These are phyloP conservation scores for Drosophila bipectinata DNA, from an alignment of 1,140 invertebrate genomes.

Conservation along the genomic window DNA sequence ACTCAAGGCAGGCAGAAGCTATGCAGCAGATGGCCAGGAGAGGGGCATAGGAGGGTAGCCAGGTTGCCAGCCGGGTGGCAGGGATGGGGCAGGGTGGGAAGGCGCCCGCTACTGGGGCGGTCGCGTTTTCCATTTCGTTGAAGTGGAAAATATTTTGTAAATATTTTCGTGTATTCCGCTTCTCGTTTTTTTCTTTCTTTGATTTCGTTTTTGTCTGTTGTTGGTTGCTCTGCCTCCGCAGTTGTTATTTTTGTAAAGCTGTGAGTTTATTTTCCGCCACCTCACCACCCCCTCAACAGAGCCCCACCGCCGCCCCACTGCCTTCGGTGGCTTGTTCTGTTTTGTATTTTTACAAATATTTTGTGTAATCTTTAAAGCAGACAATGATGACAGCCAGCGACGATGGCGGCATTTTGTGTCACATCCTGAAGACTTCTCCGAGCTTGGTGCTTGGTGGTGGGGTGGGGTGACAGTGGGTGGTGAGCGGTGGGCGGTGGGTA, in stretches of 20 bases:
- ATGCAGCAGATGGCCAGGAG: constrained; percentile 21
- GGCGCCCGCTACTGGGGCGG: constrained; percentile 66
- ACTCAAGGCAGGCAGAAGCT: constrained; percentile 56
- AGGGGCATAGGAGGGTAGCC: background rate
- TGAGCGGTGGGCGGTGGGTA: constrained; percentile 17
- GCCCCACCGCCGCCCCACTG: background rate
- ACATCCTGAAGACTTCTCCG: constrained; percentile 73
- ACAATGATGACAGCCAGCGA: constrained; percentile 79
- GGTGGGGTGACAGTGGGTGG: background rate
- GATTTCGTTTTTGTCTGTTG: constrained; percentile 49
- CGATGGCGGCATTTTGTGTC: constrained; percentile 82
- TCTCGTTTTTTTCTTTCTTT: constrained; percentile 55
- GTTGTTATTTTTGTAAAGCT: constrained; percentile 82
- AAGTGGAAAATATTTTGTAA: constrained; percentile 83
- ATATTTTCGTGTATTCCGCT: constrained; percentile 72
- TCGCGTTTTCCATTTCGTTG: constrained; percentile 83
- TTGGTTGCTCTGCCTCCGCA: constrained; percentile 64
- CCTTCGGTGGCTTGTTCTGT: constrained; percentile 59
- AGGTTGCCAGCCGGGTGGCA: too few species aligned
- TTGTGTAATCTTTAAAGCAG: constrained; percentile 83
- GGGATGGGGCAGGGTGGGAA: background rate
- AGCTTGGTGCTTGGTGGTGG: background rate
- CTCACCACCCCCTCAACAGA: background rate
- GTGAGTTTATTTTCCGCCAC: constrained; percentile 66
- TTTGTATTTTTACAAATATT: constrained; percentile 83